These are phyloP conservation scores for Hepsetus odoe DNA, from an alignment of 2,113 vertebrate species.

Conservation along the genomic window DNA sequence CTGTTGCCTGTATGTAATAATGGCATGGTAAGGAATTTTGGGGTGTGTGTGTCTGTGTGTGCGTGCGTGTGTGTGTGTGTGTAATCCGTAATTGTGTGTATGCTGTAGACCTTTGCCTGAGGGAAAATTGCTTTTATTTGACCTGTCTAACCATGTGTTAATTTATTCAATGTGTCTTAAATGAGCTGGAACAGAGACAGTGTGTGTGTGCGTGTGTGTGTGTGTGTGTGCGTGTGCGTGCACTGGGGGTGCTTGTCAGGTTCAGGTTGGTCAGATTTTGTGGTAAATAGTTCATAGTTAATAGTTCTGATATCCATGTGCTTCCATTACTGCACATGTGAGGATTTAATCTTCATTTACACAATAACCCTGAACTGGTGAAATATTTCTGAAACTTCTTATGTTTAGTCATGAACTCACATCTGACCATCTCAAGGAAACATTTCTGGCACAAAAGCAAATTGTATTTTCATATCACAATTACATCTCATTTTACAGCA, in stretches of 20 bases:
- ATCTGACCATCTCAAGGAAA: no score
- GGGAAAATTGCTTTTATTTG: constrained; percentile 71
- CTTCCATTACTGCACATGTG: neutral
- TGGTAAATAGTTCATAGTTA: constrained; percentile 15
- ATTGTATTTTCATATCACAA: no score
- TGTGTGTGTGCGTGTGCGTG: no score
- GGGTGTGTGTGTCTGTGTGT: constrained; percentile 31
- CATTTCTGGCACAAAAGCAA: no score
- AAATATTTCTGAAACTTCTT: no score
- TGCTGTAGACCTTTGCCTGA: constrained; percentile 54
- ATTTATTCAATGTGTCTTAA: constrained; percentile 65
- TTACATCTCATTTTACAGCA: neutral
- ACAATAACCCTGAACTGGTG: no score
- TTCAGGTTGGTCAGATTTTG: constrained; percentile 5
- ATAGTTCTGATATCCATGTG: neutral
- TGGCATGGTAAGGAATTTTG: constrained; percentile 34
- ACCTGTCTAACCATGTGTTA: constrained; percentile 67
- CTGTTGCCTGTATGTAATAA: constrained; percentile 35
- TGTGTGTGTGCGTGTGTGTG: neutral
- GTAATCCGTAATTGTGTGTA: constrained; percentile 41
- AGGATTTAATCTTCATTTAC: neutral
- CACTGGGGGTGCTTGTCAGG: constrained; percentile 1
- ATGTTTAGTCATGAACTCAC: no score
- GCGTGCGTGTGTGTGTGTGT: constrained; percentile 34
- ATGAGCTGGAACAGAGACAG: constrained; percentile 51